Evolutionary conservation across 2,797 vertebrate genomes (phyloP), one percentile per base, ranked within the genome.

Genomic region (Prunella strophiata): DNA sequence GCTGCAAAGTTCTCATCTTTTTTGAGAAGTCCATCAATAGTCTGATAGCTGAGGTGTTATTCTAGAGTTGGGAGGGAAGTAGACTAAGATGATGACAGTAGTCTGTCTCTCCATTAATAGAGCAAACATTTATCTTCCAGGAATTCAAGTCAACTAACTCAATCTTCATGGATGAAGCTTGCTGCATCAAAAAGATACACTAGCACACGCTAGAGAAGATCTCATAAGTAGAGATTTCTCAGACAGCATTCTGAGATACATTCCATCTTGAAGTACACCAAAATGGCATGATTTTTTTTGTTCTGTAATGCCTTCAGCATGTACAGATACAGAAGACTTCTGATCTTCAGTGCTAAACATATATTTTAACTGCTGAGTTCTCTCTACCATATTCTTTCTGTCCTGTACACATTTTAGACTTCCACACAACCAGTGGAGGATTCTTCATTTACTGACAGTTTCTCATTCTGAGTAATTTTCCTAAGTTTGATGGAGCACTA

Each of bases 401-500:
- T 59, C 34, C 66, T 67, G 32, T 40, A n/a, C 32, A 34, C 9
- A 57, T 72, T 55, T 59, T 43, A 80, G 85, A 63, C 5, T 61
- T 88, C 29, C 66, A 83, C 42, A 61, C 30, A 92, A 81, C 40
- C 68, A 42, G n/a, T 71, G 58, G 74, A 89, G 61, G 81, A 68
- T 34, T 91, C 65, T 76, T 86, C 10, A 52, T 55, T 85, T 85
- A 87, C 5, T 59, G 74, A n/a, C 42, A 82, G 66, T 45, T 94
- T 91, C 47, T 71, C 38, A 70, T 68, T 93, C 30, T 80, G 55
- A 92, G 67, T 89, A 61, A 52, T 75, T 45, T 94, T 91, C 77
- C 61, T 83, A 94, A 95, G 94, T 80, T 95, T 96, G 97, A 97
- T 96, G 97, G 97, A 97, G 96, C 96, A 97, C 81, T 95, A 91